Percentiles rank a stretch among this genome's conserved stretches.
These are phyloP conservation scores for Diogma glabrata DNA, from an alignment of 2,888 invertebrate genomes.

Conservation along the genomic window DNA sequence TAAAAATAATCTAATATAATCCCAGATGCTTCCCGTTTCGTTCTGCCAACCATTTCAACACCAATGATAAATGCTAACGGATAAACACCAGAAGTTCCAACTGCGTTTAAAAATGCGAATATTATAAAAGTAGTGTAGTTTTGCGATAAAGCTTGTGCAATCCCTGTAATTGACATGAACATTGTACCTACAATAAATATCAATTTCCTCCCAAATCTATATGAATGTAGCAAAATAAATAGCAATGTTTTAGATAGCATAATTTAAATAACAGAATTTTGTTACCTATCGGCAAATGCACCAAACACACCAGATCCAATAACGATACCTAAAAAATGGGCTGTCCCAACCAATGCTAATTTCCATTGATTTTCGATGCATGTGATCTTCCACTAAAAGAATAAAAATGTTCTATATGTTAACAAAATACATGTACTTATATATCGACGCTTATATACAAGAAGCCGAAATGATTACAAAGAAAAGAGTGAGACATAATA, in stretches of 20 bases:
- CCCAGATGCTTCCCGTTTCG: slow-evolving; percentile 48
- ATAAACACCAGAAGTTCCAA: slow-evolving; percentile 50
- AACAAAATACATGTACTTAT: no score
- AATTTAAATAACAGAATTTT: slow-evolving; percentile 2
- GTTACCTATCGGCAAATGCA: slow-evolving; percentile 47
- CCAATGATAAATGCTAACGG: slow-evolving; percentile 49
- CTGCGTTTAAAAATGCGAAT: slow-evolving; percentile 44
- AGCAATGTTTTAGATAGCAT: background rate
- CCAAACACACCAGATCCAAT: slow-evolving; percentile 47
- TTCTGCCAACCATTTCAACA: slow-evolving; percentile 52
- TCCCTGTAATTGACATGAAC: slow-evolving; percentile 45
- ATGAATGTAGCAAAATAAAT: background rate
- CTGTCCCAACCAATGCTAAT: slow-evolving; percentile 46
- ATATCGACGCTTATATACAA: no score
- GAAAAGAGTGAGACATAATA: no score
- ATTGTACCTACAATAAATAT: slow-evolving; percentile 45
- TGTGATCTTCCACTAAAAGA: slow-evolving; percentile 45
- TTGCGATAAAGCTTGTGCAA: slow-evolving; percentile 41
- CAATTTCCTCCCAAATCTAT: slow-evolving; percentile 46
- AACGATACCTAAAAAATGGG: slow-evolving; percentile 51
- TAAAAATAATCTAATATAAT: slow-evolving; percentile 52
- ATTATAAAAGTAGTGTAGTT: slow-evolving; percentile 41
- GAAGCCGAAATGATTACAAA: no score
- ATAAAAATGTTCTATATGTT: no score
- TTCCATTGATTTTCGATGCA: slow-evolving; percentile 50